Evolutionary conservation across 2,113 vertebrate species (phyloP), one percentile per base, ranked within the genome.

Genomic region (Scalopus aquaticus): DNA sequence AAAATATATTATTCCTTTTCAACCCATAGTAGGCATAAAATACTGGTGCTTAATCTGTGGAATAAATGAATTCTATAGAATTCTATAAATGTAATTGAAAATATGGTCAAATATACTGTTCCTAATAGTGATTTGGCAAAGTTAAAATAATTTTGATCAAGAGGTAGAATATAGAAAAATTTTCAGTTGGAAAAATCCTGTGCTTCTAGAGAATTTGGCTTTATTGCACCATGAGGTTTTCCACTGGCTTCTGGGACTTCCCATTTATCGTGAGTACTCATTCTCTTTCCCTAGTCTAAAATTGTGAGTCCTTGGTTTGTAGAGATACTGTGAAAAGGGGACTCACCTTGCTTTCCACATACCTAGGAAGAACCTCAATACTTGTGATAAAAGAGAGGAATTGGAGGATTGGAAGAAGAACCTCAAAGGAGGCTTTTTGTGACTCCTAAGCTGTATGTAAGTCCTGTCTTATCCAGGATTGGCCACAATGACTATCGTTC

Each of bases 11-110:
- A 77, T 32, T 86, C 10, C n/a, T 42, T 90, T 86, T 65, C 24
- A 81, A 17, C 56, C 46, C 42, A 64, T 4, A 13, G 26, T 12
- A 87, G 69, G 20, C 51, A 86, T 13, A 86, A 65, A 37, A 76
- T 35, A 69, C 6, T 80, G 30, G 28, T 60, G 7, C 37, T 93
- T 67, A 93, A 51, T 86, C 20, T 42, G 42, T 35, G 69, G 54
- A 95, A 65, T 67, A 56, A 93, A 67, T 74, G 35, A 85, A 90
- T 81, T 72, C n/a, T 76, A 54, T 46, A 84, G 62, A 89, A 81
- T 60, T 91, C 39, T 44, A 11, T 70, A 69, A 87, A 62, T 81
- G 58, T 84, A 73, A 60, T 22, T 70, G 20, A 32, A 19, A 22
- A 6, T 76, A 4, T 79, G 30, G 9, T 73, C 37, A 90, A 88